Evolutionary conservation across 2,113 vertebrate species (phyloP).

Genomic region (Paramormyrops kingsleyae): DNA sequence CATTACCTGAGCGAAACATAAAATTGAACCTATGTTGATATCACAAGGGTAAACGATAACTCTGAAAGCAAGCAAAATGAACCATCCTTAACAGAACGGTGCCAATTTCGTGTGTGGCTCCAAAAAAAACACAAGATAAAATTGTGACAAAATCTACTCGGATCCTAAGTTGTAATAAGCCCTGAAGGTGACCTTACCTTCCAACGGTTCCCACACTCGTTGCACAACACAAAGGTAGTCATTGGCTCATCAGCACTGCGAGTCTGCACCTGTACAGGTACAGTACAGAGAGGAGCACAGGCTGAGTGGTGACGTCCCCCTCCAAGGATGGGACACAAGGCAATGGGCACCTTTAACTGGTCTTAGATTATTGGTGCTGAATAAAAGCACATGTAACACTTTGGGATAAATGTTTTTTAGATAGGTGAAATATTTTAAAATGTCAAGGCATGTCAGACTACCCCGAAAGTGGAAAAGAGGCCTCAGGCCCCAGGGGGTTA

Average conservation of each 20-base stretch:
- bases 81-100: not conserved
- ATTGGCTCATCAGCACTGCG: constrained; percentile 96
- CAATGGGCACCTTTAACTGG: not conserved
- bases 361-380: too few relatives aligned
- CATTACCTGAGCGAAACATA: not conserved
- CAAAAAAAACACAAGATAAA: not conserved
- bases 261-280: constrained; percentile 75
- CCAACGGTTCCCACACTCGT: constrained; percentile 97
- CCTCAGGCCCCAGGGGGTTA: too few relatives aligned
- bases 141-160: not conserved
- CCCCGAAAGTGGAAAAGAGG: too few relatives aligned
- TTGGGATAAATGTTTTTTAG: too few relatives aligned
- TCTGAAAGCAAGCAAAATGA: not conserved
- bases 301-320: not conserved
- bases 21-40: not conserved
- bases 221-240: constrained; percentile 96
- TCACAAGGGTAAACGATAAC: not conserved
- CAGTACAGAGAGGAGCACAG: not conserved
- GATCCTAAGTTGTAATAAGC: not conserved
- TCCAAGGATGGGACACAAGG: not conserved
- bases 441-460: too few relatives aligned
- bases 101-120: not conserved
- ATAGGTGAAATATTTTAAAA: too few relatives aligned
- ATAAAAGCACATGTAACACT: too few relatives aligned
- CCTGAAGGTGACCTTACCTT: constrained; percentile 67